Evolutionary conservation across 1,140 invertebrate species (phyloP).

Genomic region (Tetramorium alpestre): DNA sequence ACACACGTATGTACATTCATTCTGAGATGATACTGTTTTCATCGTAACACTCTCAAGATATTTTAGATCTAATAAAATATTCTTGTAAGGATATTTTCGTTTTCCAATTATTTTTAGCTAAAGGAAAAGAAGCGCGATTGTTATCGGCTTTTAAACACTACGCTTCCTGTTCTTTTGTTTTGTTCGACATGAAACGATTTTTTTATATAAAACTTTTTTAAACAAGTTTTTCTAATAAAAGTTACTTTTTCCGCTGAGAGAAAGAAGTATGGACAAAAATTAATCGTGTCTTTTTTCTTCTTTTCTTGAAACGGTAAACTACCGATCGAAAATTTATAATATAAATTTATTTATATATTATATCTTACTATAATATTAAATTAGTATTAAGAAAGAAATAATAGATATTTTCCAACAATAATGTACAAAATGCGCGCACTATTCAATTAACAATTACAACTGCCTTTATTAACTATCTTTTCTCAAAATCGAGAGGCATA

Average conservation of each 20-base stretch:
- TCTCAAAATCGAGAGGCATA: neutral
- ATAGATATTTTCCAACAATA: conserved; percentile 2
- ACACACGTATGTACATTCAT: too few species aligned
- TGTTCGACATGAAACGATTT: neutral
- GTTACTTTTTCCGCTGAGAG: neutral
- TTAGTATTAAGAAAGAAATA: neutral
- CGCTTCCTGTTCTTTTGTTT: neutral
- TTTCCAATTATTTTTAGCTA: conserved; percentile 20
- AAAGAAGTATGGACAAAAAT: neutral
- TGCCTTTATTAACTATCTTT: neutral
- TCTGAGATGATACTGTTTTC: neutral
- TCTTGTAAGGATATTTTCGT: conserved; percentile 24
- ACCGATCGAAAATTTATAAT: neutral
- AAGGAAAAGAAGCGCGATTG: neutral
- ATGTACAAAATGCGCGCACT: neutral
- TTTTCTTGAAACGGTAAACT: neutral
- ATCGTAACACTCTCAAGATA: neutral
- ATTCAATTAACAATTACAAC: neutral
- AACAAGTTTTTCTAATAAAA: neutral
- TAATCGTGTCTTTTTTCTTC: neutral
- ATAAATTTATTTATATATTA: neutral
- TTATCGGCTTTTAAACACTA: conserved; percentile 12
- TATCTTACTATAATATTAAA: neutral
- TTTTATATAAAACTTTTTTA: neutral
- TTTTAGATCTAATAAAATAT: conserved; percentile 10